phyloP scores from a whole-genome alignment of 2,888 invertebrate genomes.

The Xanthia togata region DNA sequence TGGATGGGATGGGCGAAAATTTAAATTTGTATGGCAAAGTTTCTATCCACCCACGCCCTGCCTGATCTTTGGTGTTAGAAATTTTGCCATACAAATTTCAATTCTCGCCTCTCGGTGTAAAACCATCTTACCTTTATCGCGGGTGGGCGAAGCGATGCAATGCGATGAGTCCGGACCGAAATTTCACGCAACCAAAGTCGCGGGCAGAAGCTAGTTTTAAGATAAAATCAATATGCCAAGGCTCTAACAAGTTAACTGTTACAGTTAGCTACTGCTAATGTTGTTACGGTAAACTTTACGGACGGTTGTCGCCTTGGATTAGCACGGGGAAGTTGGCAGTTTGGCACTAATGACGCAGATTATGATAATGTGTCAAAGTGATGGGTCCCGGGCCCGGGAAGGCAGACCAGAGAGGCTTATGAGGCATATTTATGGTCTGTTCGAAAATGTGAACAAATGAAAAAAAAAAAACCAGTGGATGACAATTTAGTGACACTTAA shows the following conservation, averaged over 20 bases:
- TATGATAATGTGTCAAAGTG: constrained; percentile 45
- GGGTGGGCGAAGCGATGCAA: too few relatives aligned
- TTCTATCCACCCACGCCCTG: too few relatives aligned
- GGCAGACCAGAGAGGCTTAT: neutral
- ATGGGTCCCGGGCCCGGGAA: neutral
- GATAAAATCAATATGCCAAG: constrained; percentile 54
- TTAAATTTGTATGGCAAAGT: too few relatives aligned
- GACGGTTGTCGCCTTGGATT: constrained; percentile 50
- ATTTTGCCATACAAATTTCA: too few relatives aligned
- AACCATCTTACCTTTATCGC: too few relatives aligned
- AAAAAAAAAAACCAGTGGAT: neutral
- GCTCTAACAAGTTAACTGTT: constrained; percentile 44
- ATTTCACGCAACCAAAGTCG: too few relatives aligned
- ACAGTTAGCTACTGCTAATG: constrained; percentile 46
- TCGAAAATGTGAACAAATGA: neutral
- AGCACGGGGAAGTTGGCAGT: constrained; percentile 37
- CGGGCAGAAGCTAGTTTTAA: neutral
- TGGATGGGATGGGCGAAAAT: too few relatives aligned
- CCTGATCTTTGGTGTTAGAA: too few relatives aligned
- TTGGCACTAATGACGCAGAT: constrained; percentile 48
- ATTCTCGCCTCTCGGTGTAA: too few relatives aligned
- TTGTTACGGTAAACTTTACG: constrained; percentile 47
- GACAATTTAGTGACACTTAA: neutral
- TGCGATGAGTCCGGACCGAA: too few relatives aligned
- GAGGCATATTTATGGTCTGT: neutral